These are phyloP conservation scores for Pantherophis vulpinus DNA, from an alignment of 2,797 vertebrate genomes.

Conservation along the genomic window DNA sequence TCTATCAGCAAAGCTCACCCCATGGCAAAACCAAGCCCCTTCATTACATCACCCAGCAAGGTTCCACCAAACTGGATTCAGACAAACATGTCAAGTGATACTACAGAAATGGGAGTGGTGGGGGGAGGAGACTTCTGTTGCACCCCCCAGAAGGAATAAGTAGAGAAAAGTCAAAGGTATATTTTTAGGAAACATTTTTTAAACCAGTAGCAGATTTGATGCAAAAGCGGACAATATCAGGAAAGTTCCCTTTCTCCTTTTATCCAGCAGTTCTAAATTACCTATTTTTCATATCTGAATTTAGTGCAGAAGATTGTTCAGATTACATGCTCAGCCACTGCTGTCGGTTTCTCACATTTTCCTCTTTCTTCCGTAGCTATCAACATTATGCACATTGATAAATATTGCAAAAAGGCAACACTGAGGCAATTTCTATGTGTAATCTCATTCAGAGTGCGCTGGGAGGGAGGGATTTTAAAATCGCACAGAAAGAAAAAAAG, in stretches of 20 bases:
- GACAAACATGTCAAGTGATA: neutral
- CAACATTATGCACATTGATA: neutral
- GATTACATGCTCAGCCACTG: neutral
- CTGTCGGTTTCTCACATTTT: neutral
- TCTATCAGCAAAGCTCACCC: too few relatives aligned
- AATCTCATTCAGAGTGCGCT: neutral
- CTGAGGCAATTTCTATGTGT: neutral
- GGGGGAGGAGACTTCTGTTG: neutral
- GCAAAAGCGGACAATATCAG: neutral
- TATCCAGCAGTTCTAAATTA: neutral
- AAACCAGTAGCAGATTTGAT: neutral
- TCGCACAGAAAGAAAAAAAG: neutral
- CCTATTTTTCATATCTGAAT: neutral
- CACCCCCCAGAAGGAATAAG: neutral
- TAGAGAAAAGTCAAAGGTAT: neutral
- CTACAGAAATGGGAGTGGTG: neutral
- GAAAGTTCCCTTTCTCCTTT: neutral
- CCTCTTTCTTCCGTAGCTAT: neutral
- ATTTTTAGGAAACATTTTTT: neutral
- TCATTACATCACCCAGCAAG: too few relatives aligned
- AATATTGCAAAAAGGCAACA: neutral
- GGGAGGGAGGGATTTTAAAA: neutral
- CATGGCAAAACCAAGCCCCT: too few relatives aligned
- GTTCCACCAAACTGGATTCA: too few relatives aligned
- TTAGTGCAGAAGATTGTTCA: neutral